Evolutionary conservation across 1,140 invertebrate genomes (phyloP).

Genomic region (Phocides pigmalion): DNA sequence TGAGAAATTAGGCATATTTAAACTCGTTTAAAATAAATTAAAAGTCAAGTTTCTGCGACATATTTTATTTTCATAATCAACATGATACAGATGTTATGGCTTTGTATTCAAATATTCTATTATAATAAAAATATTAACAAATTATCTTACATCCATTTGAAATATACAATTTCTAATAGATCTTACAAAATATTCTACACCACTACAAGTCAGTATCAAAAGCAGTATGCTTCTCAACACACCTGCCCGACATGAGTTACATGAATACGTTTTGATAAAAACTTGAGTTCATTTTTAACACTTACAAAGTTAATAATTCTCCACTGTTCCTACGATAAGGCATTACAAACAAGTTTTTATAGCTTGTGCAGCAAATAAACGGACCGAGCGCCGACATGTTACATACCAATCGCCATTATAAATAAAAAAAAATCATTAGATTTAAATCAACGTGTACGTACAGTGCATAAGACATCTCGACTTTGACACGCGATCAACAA

Average conservation of each 20-base stretch:
- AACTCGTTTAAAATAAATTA: conserved; percentile 43
- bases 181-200: conserved; percentile 76
- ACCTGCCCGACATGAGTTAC: conserved; percentile 16
- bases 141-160: conserved; percentile 82
- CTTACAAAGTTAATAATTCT: conserved; percentile 55
- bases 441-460: not conserved
- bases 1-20: too few relatives aligned
- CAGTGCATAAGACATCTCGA: too few relatives aligned
- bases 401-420: not conserved
- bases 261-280: conserved; percentile 48
- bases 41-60: conserved; percentile 45
- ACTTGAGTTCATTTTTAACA: conserved; percentile 56
- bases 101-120: conserved; percentile 80
- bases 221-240: conserved; percentile 27
- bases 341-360: conserved; percentile 43
- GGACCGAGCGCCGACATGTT: not conserved
- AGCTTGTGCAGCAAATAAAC: conserved; percentile 23
- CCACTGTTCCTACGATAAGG: conserved; percentile 61
- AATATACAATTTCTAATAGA: conserved; percentile 81
- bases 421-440: not conserved
- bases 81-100: conserved; percentile 82
- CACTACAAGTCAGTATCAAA: conserved; percentile 56
- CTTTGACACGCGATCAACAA: too few relatives aligned
- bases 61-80: conserved; percentile 81
- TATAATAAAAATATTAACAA: conserved; percentile 83